Evolutionary conservation across 2,113 vertebrate genomes (phyloP).

Genomic region (Cynoglossus semilaevis): DNA sequence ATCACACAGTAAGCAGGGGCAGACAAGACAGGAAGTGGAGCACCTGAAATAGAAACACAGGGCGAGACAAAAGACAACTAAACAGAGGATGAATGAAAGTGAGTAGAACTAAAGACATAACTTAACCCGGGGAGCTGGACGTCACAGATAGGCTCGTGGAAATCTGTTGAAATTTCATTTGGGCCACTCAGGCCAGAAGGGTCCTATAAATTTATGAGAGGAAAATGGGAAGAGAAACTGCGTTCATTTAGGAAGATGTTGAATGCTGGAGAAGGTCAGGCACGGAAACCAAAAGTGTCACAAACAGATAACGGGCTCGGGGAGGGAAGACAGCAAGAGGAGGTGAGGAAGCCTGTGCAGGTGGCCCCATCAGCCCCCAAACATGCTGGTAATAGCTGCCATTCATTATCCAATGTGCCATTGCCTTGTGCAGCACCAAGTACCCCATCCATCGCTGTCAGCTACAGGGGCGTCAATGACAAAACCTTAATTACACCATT

Average conservation of each 20-base stretch:
- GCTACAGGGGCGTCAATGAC: slow-evolving; percentile 92
- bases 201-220: slow-evolving; percentile 36
- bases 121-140: no score
- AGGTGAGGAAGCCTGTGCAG: slow-evolving; percentile 79
- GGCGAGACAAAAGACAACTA: no score
- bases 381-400: slow-evolving; percentile 91
- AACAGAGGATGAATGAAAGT: no score
- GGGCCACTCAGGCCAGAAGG: slow-evolving; percentile 40
- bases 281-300: slow-evolving; percentile 57
- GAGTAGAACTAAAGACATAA: no score
- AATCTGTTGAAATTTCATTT: slow-evolving; percentile 61
- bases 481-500: slow-evolving; percentile 99
- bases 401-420: slow-evolving; percentile 90
- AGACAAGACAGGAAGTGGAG: no score
- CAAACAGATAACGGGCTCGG: slow-evolving; percentile 55
- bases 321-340: slow-evolving; percentile 35
- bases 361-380: slow-evolving; percentile 87
- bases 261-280: slow-evolving; percentile 61
- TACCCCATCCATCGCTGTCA: slow-evolving; percentile 94
- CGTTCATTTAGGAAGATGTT: slow-evolving; percentile 56
- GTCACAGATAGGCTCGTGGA: no score
- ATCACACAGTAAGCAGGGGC: no score
- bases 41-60: no score
- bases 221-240: slow-evolving; percentile 28
- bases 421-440: slow-evolving; percentile 80